Base-by-base conservation (phyloP, 2,797 vertebrate species). In the Toxotes lorentzi region DNA sequence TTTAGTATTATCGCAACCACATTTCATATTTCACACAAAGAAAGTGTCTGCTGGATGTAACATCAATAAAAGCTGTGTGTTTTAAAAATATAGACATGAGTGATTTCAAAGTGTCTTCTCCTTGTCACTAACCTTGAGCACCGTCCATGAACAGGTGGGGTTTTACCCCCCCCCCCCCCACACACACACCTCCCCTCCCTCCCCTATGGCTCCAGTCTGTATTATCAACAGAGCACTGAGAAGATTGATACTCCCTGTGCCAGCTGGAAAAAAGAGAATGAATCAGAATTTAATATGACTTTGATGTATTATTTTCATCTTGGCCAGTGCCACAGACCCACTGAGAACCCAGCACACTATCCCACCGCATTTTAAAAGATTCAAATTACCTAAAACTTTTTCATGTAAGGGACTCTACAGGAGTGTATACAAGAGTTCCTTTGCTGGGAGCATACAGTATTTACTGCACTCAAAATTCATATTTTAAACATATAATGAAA, bases 271-370 rank as follows among this genome's bases (percentile, higher is more conserved):
- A 89, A 86, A 85, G 83, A 86, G 89, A 88, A 92, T 83, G 89
- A 92, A 92, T 91, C 88, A 86, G 84, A 93, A 89, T 94, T 88
- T 89, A 89, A 92, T 91, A 89, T 89, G 90, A 89, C 92, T 92
- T 91, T 93, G 92, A 94, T 92, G 86, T 90, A 93, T 93, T 92
- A 92, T 92, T 93, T 93, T 93, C 88, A 91, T 91, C 86, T 91
- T 79, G 82, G 85, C 83, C 35, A 17, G 74, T 88, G 83, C 88
- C 84, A 87, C 86, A 89, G 88, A 89, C 78, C 79, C 79, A 81
- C 79, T 57, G 73, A 90, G 64, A 88, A 70, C 81, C 54, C 73
- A 45, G 87, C 68, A 61, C 78, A 72, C 71, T 60, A 82, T 86
- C 78, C 65, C 70, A 71, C 45, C 51, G 66, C 69, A 85, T 91